Percentiles rank a stretch among this genome's conserved stretches.
Evolutionary conservation across 2,888 invertebrate species (phyloP).

Genomic region (Andrena bucephala): DNA sequence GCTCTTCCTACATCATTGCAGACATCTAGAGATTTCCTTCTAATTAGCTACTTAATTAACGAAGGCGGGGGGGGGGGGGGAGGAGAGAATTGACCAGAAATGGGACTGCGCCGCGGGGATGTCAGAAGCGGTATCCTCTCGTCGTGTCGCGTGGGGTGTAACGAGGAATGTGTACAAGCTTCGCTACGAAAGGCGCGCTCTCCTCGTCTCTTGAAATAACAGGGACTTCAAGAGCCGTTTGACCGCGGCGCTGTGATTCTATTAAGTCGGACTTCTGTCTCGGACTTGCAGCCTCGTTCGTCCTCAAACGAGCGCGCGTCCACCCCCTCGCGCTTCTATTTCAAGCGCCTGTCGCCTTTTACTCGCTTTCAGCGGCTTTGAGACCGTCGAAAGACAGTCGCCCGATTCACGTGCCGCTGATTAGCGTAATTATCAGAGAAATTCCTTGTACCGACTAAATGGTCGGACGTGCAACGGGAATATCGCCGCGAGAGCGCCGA

Average conservation of each 20-base stretch:
- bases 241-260: conserved; percentile 80
- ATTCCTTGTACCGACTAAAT: conserved; percentile 32
- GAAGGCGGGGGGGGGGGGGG: too few relatives aligned
- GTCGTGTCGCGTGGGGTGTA: background rate
- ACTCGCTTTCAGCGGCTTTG: conserved; percentile 66
- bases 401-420: conserved; percentile 83
- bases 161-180: conserved; percentile 41
- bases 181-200: conserved; percentile 47
- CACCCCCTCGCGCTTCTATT: conserved; percentile 71
- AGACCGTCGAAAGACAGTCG: conserved; percentile 68
- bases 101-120: too few relatives aligned
- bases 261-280: conserved; percentile 81
- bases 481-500: background rate
- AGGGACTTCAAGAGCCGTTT: conserved; percentile 82
- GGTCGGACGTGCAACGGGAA: background rate
- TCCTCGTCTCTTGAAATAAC: conserved; percentile 72
- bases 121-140: background rate
- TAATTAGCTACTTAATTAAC: too few relatives aligned
- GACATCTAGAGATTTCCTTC: too few relatives aligned
- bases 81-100: too few relatives aligned
- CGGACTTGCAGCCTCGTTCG: conserved; percentile 67
- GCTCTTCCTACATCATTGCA: too few relatives aligned
- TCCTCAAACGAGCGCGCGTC: conserved; percentile 43
- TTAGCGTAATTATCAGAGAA: conserved; percentile 81
- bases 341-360: conserved; percentile 67